These are phyloP conservation scores for Drosophila silvestris DNA, from an alignment of 2,888 invertebrate genomes.

Conservation along the genomic window DNA sequence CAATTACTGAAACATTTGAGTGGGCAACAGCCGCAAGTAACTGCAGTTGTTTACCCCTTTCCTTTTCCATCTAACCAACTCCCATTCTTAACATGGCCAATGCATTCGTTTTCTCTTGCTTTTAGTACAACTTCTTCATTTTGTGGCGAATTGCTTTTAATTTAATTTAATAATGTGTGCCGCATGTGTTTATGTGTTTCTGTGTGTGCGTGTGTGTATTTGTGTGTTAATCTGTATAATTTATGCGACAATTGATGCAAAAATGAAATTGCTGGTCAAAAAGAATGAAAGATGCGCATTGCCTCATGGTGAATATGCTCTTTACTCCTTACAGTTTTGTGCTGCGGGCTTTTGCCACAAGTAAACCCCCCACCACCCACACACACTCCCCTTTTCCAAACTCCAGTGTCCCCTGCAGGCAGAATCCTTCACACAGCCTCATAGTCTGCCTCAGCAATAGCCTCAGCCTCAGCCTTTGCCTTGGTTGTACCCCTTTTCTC, in stretches of 20 bases:
- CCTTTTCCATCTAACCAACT: neutral
- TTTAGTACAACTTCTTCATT: conserved; percentile 1
- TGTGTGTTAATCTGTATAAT: conserved; percentile 73
- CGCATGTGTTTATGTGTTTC: neutral
- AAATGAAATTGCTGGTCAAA: conserved; percentile 66
- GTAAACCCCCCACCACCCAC: neutral
- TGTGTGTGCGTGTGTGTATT: conserved; percentile 3
- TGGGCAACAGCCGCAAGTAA: conserved; percentile 31
- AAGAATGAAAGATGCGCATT: conserved; percentile 50
- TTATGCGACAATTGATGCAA: conserved; percentile 78
- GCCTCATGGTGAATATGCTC: conserved; percentile 26
- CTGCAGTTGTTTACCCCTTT: conserved; percentile 6
- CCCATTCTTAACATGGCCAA: neutral
- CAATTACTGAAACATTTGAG: conserved; percentile 70
- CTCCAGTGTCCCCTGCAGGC: neutral
- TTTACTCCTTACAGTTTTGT: neutral
- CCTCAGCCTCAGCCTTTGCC: conserved; percentile 6
- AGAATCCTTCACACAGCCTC: conserved; percentile 20
- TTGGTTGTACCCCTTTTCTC: neutral
- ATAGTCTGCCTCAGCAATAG: neutral
- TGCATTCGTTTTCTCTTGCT: conserved; percentile 1
- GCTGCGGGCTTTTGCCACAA: conserved; percentile 12
- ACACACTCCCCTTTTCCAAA: neutral
- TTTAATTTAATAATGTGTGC: conserved; percentile 51
- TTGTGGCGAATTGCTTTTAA: conserved; percentile 28